Evolutionary conservation across 2,113 vertebrate species (phyloP).

Genomic region (Atrichornis clamosus): DNA sequence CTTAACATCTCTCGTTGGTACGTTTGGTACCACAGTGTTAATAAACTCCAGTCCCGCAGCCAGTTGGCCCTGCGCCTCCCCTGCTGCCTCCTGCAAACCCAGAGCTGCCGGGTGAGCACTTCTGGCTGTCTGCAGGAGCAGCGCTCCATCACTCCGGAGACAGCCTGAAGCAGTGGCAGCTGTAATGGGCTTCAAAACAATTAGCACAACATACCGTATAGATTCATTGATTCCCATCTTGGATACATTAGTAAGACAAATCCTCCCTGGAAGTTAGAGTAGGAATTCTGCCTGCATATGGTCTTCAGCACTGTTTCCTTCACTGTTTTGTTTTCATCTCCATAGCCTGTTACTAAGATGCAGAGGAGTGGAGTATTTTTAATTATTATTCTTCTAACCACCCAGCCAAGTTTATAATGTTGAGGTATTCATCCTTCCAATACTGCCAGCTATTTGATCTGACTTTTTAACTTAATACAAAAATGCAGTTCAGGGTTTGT

Average conservation of each 20-base stretch:
- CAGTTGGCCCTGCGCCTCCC: accelerated
- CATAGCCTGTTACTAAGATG: neutral
- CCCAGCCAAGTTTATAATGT: neutral
- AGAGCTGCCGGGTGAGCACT: neutral
- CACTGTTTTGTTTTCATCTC: neutral
- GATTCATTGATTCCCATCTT: neutral
- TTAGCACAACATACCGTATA: neutral
- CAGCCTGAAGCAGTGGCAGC: neutral
- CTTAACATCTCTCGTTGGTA: neutral
- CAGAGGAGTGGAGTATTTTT: neutral
- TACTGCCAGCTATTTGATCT: neutral
- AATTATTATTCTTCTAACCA: neutral
- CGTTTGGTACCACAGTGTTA: neutral
- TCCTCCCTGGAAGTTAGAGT: neutral
- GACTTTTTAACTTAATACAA: neutral
- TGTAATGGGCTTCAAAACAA: neutral
- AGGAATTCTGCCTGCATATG: neutral
- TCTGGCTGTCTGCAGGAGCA: neutral
- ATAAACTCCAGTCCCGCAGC: neutral
- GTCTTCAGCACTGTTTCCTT: neutral
- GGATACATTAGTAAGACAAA: neutral
- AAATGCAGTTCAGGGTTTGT: neutral
- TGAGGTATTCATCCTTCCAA: neutral
- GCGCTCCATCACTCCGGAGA: neutral
- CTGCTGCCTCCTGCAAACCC: neutral